Evolutionary conservation across 2,888 invertebrate species (phyloP).

Genomic region (Phytoseiulus persimilis): DNA sequence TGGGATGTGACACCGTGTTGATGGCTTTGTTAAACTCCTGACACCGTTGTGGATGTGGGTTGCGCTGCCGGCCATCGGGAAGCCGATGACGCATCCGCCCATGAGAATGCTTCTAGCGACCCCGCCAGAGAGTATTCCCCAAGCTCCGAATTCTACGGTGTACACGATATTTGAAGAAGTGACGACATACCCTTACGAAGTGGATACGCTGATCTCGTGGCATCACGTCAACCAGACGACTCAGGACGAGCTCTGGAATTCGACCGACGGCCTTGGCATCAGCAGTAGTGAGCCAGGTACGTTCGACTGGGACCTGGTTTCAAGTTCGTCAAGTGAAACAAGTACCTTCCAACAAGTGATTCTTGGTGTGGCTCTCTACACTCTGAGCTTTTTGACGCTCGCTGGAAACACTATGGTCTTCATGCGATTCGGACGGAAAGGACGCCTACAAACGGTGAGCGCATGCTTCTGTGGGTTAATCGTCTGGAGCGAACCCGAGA

Average conservation of each 20-base stretch:
- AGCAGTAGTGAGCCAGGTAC: neutral
- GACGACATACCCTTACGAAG: conserved; percentile 35
- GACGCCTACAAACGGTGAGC: conserved; percentile 53
- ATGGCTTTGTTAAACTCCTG: neutral
- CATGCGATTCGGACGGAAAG: conserved; percentile 54
- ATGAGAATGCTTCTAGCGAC: neutral
- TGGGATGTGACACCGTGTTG: neutral
- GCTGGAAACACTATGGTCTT: conserved; percentile 54
- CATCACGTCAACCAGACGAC: neutral
- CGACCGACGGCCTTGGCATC: neutral
- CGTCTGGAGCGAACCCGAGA: no score
- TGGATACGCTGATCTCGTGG: conserved; percentile 29
- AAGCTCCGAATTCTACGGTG: conserved; percentile 14
- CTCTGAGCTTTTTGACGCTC: conserved; percentile 52
- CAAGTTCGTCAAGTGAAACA: neutral
- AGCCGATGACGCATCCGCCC: conserved; percentile 12
- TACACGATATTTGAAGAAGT: conserved; percentile 25
- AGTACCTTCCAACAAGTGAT: conserved; percentile 43
- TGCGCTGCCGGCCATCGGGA: conserved; percentile 11
- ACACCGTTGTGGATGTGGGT: neutral
- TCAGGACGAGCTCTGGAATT: conserved; percentile 20
- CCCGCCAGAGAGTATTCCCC: neutral
- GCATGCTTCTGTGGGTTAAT: neutral
- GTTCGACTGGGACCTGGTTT: conserved; percentile 14
- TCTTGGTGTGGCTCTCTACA: conserved; percentile 50